Evolutionary conservation across 2,797 vertebrate species (phyloP).

Genomic region (Knipowitschia caucasica): DNA sequence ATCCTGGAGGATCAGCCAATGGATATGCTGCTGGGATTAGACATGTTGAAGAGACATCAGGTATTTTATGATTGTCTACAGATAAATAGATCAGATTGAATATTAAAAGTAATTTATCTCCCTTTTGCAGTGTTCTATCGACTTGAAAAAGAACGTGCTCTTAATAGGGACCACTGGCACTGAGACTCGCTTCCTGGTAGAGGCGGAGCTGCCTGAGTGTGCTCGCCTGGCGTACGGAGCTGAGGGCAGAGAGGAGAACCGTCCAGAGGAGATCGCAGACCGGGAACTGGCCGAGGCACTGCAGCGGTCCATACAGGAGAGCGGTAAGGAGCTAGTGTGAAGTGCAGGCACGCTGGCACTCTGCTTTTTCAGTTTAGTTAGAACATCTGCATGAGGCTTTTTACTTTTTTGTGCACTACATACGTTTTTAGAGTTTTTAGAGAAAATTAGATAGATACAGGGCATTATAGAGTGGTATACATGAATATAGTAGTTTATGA

Average conservation of each 20-base stretch:
- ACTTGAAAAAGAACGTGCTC: slow-evolving; percentile 93
- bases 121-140: slow-evolving; percentile 87
- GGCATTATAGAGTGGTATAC: neutral
- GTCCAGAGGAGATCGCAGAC: slow-evolving; percentile 90
- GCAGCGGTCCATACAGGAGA: slow-evolving; percentile 94
- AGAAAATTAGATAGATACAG: slow-evolving; percentile 40
- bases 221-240: slow-evolving; percentile 90
- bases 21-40: slow-evolving; percentile 98
- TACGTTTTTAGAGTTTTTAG: slow-evolving; percentile 51
- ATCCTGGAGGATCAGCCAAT: slow-evolving; percentile 98
- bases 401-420: slow-evolving; percentile 60
- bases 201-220: slow-evolving; percentile 93
- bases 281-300: slow-evolving; percentile 93
- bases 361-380: slow-evolving; percentile 33
- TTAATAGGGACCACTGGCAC: slow-evolving; percentile 95
- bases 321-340: slow-evolving; percentile 76
- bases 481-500: too few relatives aligned
- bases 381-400: slow-evolving; percentile 69
- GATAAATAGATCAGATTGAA: too few relatives aligned
- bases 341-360: slow-evolving; percentile 34
- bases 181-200: slow-evolving; percentile 91
- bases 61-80: slow-evolving; percentile 75
- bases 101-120: neutral
- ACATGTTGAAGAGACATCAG: slow-evolving; percentile 99
- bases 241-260: slow-evolving; percentile 83